These are phyloP conservation scores for Bombylius discolor DNA, from an alignment of 2,888 invertebrate species.

Conservation along the genomic window DNA sequence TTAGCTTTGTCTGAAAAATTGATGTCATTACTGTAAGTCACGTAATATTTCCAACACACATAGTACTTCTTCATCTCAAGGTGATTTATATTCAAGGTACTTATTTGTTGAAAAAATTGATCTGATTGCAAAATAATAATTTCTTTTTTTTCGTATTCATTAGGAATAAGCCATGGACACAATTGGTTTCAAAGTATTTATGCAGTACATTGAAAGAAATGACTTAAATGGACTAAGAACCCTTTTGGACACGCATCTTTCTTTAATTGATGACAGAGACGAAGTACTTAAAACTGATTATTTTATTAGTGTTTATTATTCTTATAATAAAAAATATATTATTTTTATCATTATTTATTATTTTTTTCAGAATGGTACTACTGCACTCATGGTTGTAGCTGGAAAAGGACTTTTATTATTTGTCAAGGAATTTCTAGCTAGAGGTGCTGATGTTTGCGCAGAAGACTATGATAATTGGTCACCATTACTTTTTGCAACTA, in stretches of 20 bases:
- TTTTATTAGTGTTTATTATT: constrained; percentile 6
- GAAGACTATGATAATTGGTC: constrained; percentile 92
- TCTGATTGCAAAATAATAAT: too few species aligned
- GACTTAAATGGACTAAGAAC: constrained; percentile 65
- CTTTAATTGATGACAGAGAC: constrained; percentile 74
- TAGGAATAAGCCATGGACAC: constrained; percentile 82
- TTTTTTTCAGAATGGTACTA: constrained; percentile 68
- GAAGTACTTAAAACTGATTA: constrained; percentile 46
- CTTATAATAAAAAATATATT: background rate
- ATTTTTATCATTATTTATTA: constrained; percentile 2
- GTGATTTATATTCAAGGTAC: too few species aligned
- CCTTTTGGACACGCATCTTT: constrained; percentile 69
- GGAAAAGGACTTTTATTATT: constrained; percentile 72
- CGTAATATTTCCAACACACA: too few species aligned
- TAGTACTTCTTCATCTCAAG: too few species aligned
- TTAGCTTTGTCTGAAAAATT: too few species aligned
- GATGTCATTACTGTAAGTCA: too few species aligned
- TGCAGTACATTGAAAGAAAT: constrained; percentile 67
- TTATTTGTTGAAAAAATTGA: too few species aligned
- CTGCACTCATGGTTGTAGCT: constrained; percentile 85
- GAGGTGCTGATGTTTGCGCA: constrained; percentile 84
- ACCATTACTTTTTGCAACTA: constrained; percentile 77
- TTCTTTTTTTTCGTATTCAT: constrained; percentile 32
- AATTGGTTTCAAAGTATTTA: constrained; percentile 68
- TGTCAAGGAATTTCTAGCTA: constrained; percentile 69